These are phyloP conservation scores for Odontothrips loti DNA, from an alignment of 2,888 invertebrate species.

Conservation along the genomic window DNA sequence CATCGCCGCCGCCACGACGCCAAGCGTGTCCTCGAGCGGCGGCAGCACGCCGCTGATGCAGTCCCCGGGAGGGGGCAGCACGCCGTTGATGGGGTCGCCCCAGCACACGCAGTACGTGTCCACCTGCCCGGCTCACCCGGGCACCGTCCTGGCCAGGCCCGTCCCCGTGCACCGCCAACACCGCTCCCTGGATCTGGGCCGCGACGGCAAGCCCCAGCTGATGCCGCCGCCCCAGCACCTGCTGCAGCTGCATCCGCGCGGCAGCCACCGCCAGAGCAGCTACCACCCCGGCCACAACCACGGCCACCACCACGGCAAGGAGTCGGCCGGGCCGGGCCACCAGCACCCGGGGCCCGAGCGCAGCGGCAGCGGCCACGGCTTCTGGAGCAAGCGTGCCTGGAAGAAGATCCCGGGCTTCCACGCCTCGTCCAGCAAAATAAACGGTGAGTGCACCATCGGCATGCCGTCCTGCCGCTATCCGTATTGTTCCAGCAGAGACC, in stretches of 20 bases:
- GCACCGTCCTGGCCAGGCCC: neutral
- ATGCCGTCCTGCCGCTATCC: neutral
- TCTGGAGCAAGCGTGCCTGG: conserved; percentile 75
- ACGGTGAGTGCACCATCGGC: conserved; percentile 55
- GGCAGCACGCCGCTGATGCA: too few relatives aligned
- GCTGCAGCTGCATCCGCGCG: neutral
- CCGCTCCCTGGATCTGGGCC: conserved; percentile 17
- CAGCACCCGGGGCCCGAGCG: conserved; percentile 43
- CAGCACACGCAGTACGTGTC: neutral
- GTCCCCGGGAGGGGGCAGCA: neutral
- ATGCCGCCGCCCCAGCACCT: neutral
- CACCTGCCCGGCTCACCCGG: conserved; percentile 5
- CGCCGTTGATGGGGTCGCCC: neutral
- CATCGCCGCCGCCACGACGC: neutral
- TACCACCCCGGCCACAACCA: conserved; percentile 27
- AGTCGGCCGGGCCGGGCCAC: neutral
- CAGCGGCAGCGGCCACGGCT: conserved; percentile 52
- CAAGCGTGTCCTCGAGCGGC: neutral
- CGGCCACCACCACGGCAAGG: neutral
- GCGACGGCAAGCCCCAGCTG: conserved; percentile 17
- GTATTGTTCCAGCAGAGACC: conserved; percentile 25
- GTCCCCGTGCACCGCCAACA: conserved; percentile 17
- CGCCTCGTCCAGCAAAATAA: conserved; percentile 56
- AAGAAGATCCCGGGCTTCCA: conserved; percentile 67
- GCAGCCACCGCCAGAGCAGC: conserved; percentile 32